Percentiles rank a stretch among this genome's conserved stretches.
phyloP scores from a whole-genome alignment of 2,888 invertebrate species.

The Cybosia mesomella region DNA sequence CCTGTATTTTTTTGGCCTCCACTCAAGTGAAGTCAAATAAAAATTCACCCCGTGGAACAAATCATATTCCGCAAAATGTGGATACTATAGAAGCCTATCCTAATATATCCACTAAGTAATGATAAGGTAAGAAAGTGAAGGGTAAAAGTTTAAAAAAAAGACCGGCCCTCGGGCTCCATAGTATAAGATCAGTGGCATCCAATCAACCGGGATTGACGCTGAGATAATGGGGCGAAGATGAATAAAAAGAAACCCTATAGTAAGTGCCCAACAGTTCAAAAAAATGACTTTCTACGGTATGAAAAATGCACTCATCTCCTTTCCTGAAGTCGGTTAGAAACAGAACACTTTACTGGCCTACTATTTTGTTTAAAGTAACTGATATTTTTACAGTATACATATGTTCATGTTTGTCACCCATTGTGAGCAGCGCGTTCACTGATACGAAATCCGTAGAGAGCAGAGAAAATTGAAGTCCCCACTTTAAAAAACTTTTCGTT shows the following conservation, averaged over 20 bases:
- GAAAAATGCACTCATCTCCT: too few species aligned
- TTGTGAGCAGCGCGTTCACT: conserved; percentile 5
- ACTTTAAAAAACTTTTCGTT: background rate
- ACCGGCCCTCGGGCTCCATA: too few species aligned
- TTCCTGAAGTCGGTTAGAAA: too few species aligned
- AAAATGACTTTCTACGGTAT: too few species aligned
- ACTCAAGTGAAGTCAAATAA: background rate
- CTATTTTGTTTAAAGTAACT: too few species aligned
- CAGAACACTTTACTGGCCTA: too few species aligned
- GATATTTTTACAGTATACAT: background rate
- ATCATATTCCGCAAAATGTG: background rate
- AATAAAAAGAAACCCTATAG: too few species aligned
- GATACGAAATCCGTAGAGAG: background rate
- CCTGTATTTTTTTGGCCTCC: conserved; percentile 2
- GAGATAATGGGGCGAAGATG: too few species aligned
- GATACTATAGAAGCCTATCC: background rate
- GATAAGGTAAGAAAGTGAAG: background rate
- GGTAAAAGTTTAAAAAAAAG: too few species aligned
- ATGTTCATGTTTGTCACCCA: conserved; percentile 7
- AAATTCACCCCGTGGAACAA: background rate
- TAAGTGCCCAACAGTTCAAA: too few species aligned
- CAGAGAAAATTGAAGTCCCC: background rate
- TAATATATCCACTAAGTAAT: background rate
- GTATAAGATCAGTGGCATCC: too few species aligned
- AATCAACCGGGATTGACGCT: too few species aligned